Base-by-base conservation (phyloP, 2,888 invertebrate species). In the Sinelater perroti region DNA sequence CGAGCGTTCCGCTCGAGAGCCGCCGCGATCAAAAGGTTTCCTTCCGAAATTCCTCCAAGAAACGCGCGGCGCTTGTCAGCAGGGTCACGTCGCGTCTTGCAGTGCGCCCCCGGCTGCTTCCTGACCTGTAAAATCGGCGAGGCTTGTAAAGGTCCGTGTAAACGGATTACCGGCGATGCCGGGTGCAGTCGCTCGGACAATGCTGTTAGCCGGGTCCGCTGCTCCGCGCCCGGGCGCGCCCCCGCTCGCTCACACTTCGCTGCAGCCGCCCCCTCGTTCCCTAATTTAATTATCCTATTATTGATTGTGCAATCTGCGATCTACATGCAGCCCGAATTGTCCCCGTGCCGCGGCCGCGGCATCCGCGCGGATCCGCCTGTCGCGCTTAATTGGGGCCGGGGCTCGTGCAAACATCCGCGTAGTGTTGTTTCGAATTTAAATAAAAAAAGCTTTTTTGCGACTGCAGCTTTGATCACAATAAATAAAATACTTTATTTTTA, bases 161-260 rank as follows among this genome's bases (percentile, higher is more conserved):
- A 76, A 74, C 70, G 74, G 74, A 75, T 75, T 74, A 76, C 70
- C 67, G 69, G 60, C 72, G 69, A 71, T 70, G 71, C 70, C 71
- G 70, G 69, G 72, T 72, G 72, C 76, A 73, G 66, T 74, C 75
- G 73, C 67, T 76, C 69, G 74, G 72, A 75, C 75, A 76, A 76
- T 76, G 66, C 72, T 70, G 73, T 76, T 76, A 76, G 70, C 61
- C 56, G 60, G 66, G 64, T 62, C 63, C 67, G 63, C 56, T 53
- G 49, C n/a, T n/a, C n/a, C n/a, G 49, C 49, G 55, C 47, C 52
- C 50, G 57, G 70, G 67, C 65, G 62, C 65, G 61, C 58, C 67
- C 66, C 69, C 65, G 68, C 67, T 65, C 60, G 60, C 68, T 70
- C 72, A 74, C 70, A 66, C 75, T 75, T 70, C 71, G 72, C 65